Evolutionary conservation across 64 coral and sea anemone species (phyloP), one percentile per base, ranked within the genome.

Genomic region (Porites lutea): DNA sequence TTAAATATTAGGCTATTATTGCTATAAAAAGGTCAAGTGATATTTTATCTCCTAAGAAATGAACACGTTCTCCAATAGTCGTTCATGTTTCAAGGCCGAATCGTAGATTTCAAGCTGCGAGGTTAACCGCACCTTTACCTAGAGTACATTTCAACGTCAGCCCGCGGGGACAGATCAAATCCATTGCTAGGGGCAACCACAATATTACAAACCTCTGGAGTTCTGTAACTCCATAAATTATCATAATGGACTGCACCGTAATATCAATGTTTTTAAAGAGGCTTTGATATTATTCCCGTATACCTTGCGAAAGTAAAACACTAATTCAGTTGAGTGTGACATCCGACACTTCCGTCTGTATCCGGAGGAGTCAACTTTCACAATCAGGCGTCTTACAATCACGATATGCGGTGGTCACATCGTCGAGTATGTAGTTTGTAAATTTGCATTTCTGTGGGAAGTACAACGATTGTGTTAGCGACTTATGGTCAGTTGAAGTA

Each of bases 371-470:
- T 44, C 13, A 74, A 3, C 14, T 44, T 52, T 76, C 47, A 44
- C 45, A 51, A n/a, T 18, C 46, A 70, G 18, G n/a, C 45, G 5
- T 76, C 19, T 18, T 16, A 19, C 43, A 52, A 76, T 50, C 47
- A 75, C 13, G 73, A 76, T 37, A 37, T 76, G 15, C 19, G 18
- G 19, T 51, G 19, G 14, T 76, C 46, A 48, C 73, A 11, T 76
- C 16, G 18, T 16, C 2, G 68, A 27, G 68, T 71, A 0, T 37
- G 27, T 11, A 71, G 21, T 50, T 76, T 5, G 19, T 2, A 76
- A 76, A 76, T 76, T 76, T 78, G 52, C 75, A 78, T 78, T 55
- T 78, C 75, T 65, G 18, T 6, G 19, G 7, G 75, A 78, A 78
- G 49, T 55, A n/a, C 20, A 52, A 78, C 48, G 2, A 53, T 55